A percentile compares a stretch with the other conserved stretches of the same genome.
Conservation (phyloP, 2,797 vertebrate genomes). For the Holocentrus rufus region DNA sequence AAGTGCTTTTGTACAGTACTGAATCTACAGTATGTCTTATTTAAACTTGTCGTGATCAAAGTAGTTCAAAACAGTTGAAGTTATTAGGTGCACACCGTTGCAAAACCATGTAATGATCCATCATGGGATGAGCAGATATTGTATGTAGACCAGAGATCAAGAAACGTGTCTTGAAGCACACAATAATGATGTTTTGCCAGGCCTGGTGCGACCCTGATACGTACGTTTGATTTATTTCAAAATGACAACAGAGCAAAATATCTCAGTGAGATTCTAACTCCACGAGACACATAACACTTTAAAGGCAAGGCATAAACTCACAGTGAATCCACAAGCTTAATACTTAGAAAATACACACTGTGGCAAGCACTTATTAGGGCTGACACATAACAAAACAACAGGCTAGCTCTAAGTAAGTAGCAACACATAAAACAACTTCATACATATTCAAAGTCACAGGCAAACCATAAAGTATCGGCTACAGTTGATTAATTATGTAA, state of each 20-base stretch:
- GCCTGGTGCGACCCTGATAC: no score
- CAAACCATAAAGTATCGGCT: conserved; percentile 36
- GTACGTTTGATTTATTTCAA: not conserved
- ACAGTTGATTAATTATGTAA: conserved; percentile 67
- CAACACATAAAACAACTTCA: conserved; percentile 40
- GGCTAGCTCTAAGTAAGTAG: not conserved
- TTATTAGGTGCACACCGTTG: not conserved
- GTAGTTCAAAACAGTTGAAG: conserved; percentile 3
- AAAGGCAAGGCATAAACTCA: conserved; percentile 10
- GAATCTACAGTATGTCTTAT: not conserved
- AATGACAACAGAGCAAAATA: not conserved
- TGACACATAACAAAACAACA: conserved; percentile 33
- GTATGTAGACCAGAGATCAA: conserved; percentile 9
- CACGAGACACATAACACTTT: not conserved
- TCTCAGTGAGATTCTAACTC: not conserved
- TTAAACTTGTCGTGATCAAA: conserved; percentile 2
- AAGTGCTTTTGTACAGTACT: no score
- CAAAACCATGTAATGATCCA: not conserved
- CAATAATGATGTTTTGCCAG: no score
- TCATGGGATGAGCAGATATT: conserved; percentile 12
- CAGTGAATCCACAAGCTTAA: not conserved
- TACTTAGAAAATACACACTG: conserved; percentile 9
- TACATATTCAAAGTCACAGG: conserved; percentile 53
- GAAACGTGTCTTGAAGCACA: no score
- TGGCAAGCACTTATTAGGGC: conserved; percentile 29